Percentiles rank a stretch among this genome's conserved stretches.
These are phyloP conservation scores for Chrysomela aeneicollis DNA, from an alignment of 2,888 invertebrate genomes.

Conservation along the genomic window DNA sequence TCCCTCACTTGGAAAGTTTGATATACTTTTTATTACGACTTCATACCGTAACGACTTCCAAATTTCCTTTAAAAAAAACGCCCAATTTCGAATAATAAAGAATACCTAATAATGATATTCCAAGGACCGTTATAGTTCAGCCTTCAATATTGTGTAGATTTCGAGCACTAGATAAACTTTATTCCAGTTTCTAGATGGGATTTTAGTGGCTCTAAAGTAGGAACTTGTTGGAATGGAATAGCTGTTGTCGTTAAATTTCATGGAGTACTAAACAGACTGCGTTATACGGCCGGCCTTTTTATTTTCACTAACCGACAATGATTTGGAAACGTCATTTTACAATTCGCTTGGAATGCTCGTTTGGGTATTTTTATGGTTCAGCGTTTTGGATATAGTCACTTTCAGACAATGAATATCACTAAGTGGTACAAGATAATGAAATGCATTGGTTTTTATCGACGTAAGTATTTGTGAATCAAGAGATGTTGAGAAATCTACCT, in stretches of 20 bases:
- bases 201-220: slow-evolving; percentile 55
- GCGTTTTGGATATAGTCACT: slow-evolving; percentile 38
- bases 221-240: slow-evolving; percentile 58
- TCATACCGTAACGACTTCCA: not conserved
- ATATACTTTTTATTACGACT: slow-evolving; percentile 18
- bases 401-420: slow-evolving; percentile 8
- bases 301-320: slow-evolving; percentile 46
- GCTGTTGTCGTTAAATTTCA: slow-evolving; percentile 59
- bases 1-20: slow-evolving; percentile 29
- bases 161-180: slow-evolving; percentile 41
- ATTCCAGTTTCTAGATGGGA: slow-evolving; percentile 48
- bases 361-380: slow-evolving; percentile 46
- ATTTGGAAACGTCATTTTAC: slow-evolving; percentile 53
- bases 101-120: not conserved
- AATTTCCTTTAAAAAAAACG: not conserved
- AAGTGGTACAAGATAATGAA: slow-evolving; percentile 8
- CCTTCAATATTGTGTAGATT: not conserved
- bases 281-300: slow-evolving; percentile 51
- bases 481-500: too few species aligned
- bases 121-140: not conserved
- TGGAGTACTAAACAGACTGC: slow-evolving; percentile 57
- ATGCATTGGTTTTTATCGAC: too few species aligned
- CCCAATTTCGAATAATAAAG: not conserved
- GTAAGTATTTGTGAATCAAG: too few species aligned
- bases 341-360: slow-evolving; percentile 43